Evolutionary conservation across 1,140 invertebrate genomes (phyloP).

Genomic region (Hirudo medicinalis): DNA sequence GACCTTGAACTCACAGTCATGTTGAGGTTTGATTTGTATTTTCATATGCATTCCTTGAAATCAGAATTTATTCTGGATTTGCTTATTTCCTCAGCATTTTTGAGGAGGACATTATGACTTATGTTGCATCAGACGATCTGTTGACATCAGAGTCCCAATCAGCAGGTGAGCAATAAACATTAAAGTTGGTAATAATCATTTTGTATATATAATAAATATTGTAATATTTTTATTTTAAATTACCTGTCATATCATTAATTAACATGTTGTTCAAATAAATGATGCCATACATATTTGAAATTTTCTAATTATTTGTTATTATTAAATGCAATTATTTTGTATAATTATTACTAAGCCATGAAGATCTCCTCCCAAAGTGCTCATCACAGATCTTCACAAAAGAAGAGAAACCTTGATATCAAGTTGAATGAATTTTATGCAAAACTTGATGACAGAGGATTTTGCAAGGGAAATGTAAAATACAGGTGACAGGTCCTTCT

Average conservation of each 20-base stretch:
- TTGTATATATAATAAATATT: too few species aligned
- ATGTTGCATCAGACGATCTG: too few species aligned
- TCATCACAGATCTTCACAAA: conserved; percentile 55
- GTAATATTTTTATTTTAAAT: too few species aligned
- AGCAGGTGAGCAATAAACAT: too few species aligned
- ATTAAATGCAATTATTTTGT: too few species aligned
- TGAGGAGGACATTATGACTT: background rate
- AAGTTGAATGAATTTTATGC: conserved; percentile 86
- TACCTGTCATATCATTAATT: too few species aligned
- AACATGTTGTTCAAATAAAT: too few species aligned
- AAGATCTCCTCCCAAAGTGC: background rate
- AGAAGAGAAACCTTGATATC: conserved; percentile 78
- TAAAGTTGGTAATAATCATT: too few species aligned
- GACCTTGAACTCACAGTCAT: conserved; percentile 83
- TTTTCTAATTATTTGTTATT: too few species aligned
- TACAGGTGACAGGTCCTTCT: conserved; percentile 62
- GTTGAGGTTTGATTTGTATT: conserved; percentile 57
- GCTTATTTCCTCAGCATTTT: background rate
- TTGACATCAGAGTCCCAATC: too few species aligned
- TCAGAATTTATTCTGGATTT: too few species aligned
- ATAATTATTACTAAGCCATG: background rate
- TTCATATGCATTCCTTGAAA: conserved; percentile 42
- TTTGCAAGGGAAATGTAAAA: conserved; percentile 87
- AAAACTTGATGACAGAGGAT: conserved; percentile 87
- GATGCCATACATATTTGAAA: too few species aligned